Percentiles rank a stretch among this genome's conserved stretches.
phyloP scores from a whole-genome alignment of 1,140 invertebrate species.

The Eumeta japonica region DNA sequence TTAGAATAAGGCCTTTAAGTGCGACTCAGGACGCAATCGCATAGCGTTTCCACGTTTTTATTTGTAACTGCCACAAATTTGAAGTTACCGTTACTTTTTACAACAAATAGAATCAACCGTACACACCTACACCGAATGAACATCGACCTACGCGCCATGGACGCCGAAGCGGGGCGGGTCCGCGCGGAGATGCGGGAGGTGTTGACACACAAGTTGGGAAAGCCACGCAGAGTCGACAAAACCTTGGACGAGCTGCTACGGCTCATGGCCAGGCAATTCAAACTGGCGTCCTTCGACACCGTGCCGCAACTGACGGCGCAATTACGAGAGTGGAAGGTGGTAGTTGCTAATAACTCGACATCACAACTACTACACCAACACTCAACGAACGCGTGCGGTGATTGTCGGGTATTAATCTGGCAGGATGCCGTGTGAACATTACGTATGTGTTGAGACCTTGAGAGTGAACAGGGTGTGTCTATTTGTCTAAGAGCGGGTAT shows the following conservation, averaged over 20 bases:
- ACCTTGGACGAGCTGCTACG: constrained; percentile 38
- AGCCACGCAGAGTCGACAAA: constrained; percentile 31
- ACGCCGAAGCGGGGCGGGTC: not conserved
- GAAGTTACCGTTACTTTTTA: not conserved
- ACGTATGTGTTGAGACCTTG: no score
- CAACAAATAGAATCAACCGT: constrained; percentile 36
- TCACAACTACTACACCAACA: no score
- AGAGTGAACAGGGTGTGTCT: no score
- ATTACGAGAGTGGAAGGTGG: constrained; percentile 28
- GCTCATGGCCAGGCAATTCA: constrained; percentile 38
- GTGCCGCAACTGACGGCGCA: constrained; percentile 26
- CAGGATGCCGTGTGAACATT: no score
- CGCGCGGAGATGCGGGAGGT: constrained; percentile 36
- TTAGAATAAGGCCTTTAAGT: no score
- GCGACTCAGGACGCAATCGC: no score
- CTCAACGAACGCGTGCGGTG: not conserved
- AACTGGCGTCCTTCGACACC: constrained; percentile 24
- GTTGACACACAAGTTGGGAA: constrained; percentile 36
- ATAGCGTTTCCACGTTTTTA: no score
- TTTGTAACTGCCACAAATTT: not conserved
- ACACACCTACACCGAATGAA: constrained; percentile 48
- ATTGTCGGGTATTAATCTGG: no score
- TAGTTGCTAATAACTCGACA: no score
- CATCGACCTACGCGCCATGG: constrained; percentile 29
- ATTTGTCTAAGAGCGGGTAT: no score